Conservation (phyloP, 2,888 invertebrate species). For the Catonia carolina region DNA sequence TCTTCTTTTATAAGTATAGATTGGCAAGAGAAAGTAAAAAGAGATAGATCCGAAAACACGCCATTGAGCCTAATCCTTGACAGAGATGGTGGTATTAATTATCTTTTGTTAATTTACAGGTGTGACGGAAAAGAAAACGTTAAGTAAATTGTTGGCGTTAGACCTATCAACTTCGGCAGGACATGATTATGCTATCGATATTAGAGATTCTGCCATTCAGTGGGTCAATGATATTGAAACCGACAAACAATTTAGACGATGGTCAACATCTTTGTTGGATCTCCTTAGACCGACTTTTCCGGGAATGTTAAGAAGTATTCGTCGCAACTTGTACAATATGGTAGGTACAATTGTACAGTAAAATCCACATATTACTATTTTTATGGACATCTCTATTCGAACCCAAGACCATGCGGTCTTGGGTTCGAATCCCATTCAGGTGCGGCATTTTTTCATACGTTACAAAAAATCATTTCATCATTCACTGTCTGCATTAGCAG, state of each 20-base stretch:
- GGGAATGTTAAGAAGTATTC: constrained; percentile 87
- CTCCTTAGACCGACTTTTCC: constrained; percentile 94
- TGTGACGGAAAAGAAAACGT: constrained; percentile 55
- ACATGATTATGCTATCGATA: constrained; percentile 80
- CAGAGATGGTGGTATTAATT: no score
- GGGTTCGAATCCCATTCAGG: no score
- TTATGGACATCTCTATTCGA: not conserved
- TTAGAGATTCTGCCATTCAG: constrained; percentile 84
- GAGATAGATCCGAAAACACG: no score
- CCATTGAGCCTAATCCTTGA: no score
- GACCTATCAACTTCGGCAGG: constrained; percentile 53
- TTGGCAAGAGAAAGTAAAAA: no score
- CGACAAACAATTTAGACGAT: constrained; percentile 79
- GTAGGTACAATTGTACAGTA: no score
- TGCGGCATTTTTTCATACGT: no score
- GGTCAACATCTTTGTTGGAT: constrained; percentile 85
- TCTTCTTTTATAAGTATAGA: no score
- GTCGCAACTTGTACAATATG: constrained; percentile 79
- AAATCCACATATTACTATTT: not conserved
- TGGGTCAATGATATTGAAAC: constrained; percentile 94
- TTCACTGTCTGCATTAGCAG: no score
- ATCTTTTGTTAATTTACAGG: constrained; percentile 45
- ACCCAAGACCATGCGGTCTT: no score
- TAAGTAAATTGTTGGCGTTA: constrained; percentile 56
- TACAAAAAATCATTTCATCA: no score